Base-by-base conservation (phyloP, 2,888 invertebrate genomes). In the Drosophila algonquin region DNA sequence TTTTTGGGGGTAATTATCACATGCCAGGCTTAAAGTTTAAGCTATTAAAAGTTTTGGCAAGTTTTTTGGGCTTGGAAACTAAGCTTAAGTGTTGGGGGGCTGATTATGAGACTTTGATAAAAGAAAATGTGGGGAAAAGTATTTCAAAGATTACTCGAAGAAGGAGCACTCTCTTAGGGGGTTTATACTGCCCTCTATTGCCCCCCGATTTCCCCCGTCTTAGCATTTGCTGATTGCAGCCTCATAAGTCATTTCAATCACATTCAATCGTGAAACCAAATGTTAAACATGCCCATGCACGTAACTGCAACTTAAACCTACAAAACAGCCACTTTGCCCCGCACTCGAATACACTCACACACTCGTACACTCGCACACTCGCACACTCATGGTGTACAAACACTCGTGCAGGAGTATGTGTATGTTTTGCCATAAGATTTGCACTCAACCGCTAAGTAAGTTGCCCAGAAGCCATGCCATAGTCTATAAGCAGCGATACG, bases 401-500 rank as follows among this genome's bases (percentile, higher is more conserved):
- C 50, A 61, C 48, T 47, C 68, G 51, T 47, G 53, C n/a, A 8
- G 7, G 8, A 30, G 30, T 30, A 30, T 30, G 8, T 30, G 30
- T 30, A 51, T 56, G 52, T 59, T 71, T 52, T 74, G 47, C 58
- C 50, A 54, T 46, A 56, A 73, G 53, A 83, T 73, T 73, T 82
- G 77, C 77, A 79, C 86, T 82, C 73, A 75, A 72, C 71, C 80
- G 77, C 63, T 88, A 85, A 82, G 82, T 82, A 86, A 88, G 88
- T 88, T 73, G 86, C 73, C 83, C 75, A 75, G 73, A 59, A 75
- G 73, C 61, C 73, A 55, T 81, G 88, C 86, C 87, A 86, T 62
- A 80, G 87, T 81, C 87, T 82, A 80, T 80, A 86, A 82, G 63
- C 76, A 85, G 82, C 76, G 69, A 83, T 86, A 81, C 77, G 80